phyloP scores from a whole-genome alignment of 2,113 vertebrate species.

The Calyptommatus sinebrachiatus region DNA sequence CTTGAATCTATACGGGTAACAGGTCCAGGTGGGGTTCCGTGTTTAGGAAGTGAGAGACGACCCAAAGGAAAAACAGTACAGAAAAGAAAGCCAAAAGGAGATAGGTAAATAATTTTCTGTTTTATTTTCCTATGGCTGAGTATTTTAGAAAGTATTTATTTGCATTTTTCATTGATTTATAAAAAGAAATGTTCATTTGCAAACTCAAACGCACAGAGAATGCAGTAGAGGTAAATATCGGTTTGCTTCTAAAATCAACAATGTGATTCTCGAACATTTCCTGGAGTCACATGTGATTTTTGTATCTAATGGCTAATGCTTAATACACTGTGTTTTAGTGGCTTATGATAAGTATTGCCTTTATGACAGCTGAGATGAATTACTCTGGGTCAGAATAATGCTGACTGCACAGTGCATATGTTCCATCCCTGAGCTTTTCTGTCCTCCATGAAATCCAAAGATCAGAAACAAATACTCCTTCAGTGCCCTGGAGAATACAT shows the following conservation, averaged over 20 bases:
- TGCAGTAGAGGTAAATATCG: neutral
- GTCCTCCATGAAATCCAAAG: no score
- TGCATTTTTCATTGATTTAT: conserved; percentile 33
- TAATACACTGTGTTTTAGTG: neutral
- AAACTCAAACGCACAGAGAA: neutral
- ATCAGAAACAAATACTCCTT: no score
- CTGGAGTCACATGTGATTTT: neutral
- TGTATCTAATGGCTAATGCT: no score
- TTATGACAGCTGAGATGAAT: neutral
- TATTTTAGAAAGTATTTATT: conserved; percentile 40
- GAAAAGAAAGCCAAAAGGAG: conserved; percentile 98
- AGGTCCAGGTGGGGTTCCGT: conserved; percentile 92
- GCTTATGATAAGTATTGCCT: neutral
- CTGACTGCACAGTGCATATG: no score
- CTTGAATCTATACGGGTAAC: conserved; percentile 98
- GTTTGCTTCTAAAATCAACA: neutral
- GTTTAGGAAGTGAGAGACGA: conserved; percentile 95
- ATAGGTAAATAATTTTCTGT: conserved; percentile 82
- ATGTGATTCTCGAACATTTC: neutral
- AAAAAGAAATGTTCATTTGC: conserved; percentile 20
- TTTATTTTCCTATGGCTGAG: conserved; percentile 5
- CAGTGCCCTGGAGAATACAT: no score
- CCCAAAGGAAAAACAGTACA: conserved; percentile 95
- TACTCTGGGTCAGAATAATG: no score
- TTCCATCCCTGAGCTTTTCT: no score